Evolutionary conservation across 2,797 vertebrate species (phyloP), one percentile per base, ranked within the genome.

Genomic region (Alosa sapidissima): DNA sequence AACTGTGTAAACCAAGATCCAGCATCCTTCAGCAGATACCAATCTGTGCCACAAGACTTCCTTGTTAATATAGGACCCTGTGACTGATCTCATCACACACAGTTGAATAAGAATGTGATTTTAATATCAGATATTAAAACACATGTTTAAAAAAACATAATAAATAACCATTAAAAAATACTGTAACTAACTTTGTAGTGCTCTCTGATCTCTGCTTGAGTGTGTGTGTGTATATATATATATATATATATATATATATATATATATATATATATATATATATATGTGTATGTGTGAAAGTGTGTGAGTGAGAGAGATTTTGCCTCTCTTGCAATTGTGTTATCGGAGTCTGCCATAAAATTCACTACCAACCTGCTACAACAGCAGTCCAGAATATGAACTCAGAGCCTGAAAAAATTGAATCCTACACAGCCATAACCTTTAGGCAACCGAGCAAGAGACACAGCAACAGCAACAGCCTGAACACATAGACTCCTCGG

Each of bases 121-220:
- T 75, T 75, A 75, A 45, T 75, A 45, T 75, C 68, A 75, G 3
- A 41, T 75, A 75, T 45, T 75, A 45, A 75, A 75, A 75, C 68
- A 75, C 68, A 75, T 75, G 36, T 45, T 75, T 41, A 75, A 75
- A 75, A 75, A 75, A 75, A 4, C 0, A 28, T 7, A 75, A 75
- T 75, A 75, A 75, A 41, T 75, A 45, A 5, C 33, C 19, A 75
- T 16, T 45, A 41, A 75, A 65, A 65, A 65, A 72, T 13, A 2
- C 16, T 21, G 36, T 21, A 19, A 14, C 13, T 45, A 41, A 41
- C 1, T 24, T 24, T 1, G n/a, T 14, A 2, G 8, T 62, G 58
- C 7, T 21, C n/a, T 24, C 58, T 62, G 58, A 2, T 62, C 7
- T 55, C 3, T 55, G 54, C 21, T 3, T 55, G 4, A 8, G 55